Base-by-base conservation (phyloP, 1,140 invertebrate genomes). In the Drosophila tropicalis region DNA sequence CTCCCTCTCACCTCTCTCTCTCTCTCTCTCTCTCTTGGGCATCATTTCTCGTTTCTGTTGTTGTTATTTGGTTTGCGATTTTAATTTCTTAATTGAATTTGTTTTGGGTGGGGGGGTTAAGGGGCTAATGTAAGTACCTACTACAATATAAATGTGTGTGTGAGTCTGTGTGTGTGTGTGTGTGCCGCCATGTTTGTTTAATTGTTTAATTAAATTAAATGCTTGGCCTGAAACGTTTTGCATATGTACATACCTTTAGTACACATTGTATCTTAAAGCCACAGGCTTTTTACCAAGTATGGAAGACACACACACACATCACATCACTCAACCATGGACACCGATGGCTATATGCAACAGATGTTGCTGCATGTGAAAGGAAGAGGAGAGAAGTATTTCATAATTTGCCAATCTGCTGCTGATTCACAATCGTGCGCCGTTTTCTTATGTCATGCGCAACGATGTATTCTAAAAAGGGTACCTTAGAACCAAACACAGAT, bases 121-220 rank as follows among this genome's bases (percentile, higher is more conserved):
- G n/a, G n/a, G 40, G 56, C 51, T 36, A 36, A 29, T 40, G 9
- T 55, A 34, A 44, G 32, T 41, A 10, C 34, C 34, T 36, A 36
- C 34, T 36, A 19, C 17, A 39, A 39, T 3, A 17, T 62, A 25
- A 67, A 36, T 65, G 22, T 62, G 9, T 51, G 36, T 41, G 13
- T 56, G 22, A n/a, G n/a, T n/a, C n/a, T 56, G 39, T 61, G 54
- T 56, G 41, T 51, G 54, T 36, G 34, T 62, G 65, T 62, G 56
- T 58, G 54, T 67, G 36, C 47, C 67, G 72, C 61, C 76, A 76
- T 86, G 76, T 86, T 87, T 89, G 84, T 89, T 87, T 89, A 89
- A 87, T 87, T 87, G 84, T 87, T 87, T 87, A 87, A 87, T 87
- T 87, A 61, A 87, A 87, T 87, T 87, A 87, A 87, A 89, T 84